Evolutionary conservation across 2,797 vertebrate genomes (phyloP).

Genomic region (Meda fulgida): DNA sequence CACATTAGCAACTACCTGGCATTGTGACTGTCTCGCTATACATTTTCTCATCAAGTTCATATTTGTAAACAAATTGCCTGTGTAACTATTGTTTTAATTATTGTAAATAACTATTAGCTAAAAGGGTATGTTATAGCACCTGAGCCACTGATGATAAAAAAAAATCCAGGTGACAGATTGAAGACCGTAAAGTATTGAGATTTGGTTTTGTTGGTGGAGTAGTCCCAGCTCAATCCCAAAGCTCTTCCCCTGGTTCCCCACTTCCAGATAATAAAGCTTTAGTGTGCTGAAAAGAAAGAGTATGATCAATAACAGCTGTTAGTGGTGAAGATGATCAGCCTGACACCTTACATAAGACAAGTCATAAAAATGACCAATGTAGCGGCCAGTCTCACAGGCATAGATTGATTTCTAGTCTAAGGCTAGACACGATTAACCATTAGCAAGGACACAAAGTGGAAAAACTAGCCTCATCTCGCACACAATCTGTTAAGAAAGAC

Average conservation of each 20-base stretch:
- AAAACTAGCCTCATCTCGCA: neutral
- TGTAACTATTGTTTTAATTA: neutral
- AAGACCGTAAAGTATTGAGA: neutral
- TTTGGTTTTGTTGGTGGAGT: constrained; percentile 8
- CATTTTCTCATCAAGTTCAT: neutral
- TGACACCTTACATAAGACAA: constrained; percentile 32
- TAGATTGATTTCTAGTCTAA: constrained; percentile 32
- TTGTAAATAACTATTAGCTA: neutral
- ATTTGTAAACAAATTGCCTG: neutral
- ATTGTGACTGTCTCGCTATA: neutral
- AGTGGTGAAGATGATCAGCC: constrained; percentile 17
- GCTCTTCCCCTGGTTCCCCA: neutral
- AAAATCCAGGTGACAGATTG: constrained; percentile 23
- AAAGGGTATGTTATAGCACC: neutral
- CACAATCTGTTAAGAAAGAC: neutral
- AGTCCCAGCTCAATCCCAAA: constrained; percentile 4
- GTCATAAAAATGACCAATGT: constrained; percentile 38
- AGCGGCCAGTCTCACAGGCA: constrained; percentile 15
- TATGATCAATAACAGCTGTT: constrained; percentile 39
- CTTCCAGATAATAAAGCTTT: constrained; percentile 21
- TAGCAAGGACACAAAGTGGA: neutral
- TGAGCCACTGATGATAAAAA: neutral
- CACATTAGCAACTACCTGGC: neutral
- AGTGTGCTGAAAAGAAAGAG: constrained; percentile 27
- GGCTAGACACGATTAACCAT: constrained; percentile 29